Base-by-base conservation (phyloP, 2,113 vertebrate species). In the Urocynchramus pylzowi region DNA sequence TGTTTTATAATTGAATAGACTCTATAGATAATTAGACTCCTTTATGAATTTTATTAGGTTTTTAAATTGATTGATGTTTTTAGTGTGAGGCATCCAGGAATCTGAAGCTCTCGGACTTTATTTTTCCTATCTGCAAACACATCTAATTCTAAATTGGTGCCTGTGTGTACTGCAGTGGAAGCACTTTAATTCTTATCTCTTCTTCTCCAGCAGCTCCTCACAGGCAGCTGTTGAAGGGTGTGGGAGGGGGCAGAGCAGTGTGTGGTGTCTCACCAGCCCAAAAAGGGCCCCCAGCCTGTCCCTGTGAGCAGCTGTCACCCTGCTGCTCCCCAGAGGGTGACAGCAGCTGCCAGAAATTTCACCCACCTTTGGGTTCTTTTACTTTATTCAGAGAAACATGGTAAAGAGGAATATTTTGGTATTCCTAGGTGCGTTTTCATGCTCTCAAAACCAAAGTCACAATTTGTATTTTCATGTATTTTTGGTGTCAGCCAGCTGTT, bases 31-130 rank as follows among this genome's bases (percentile, higher is more conserved):
- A 91, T 75, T 64, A 65, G 61, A 69, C 53, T 90, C 16, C 42
- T 88, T 83, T 74, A 79, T 73, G 60, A 85, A 77, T 93, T 87
- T 91, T 61, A 87, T 85, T 93, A 79, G 7, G 4, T 59, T 93
- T 96, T 91, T 17, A 26, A 70, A 76, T 65, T 8, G 0, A 44
- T 77, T 70, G 45, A 70, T 80, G 81, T 16, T 35, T 95, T 94
- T 54, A 85, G 35, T 8, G 20, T 76, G 50, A 87, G 54, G 33
- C 6, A 2, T 24, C 21, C 56, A 79, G 89, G 87, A 89, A 82
- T 73, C 63, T 23, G 16, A 82, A 53, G 61, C 21, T 59, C 39
- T 70, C 52, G 33, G 42, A 44, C 26, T 81, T 24, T 50, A 14
- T 47, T 69, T 86, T 90, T 87, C 20, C 10, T 76, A 59, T 87